phyloP scores from a whole-genome alignment of 23 tunicate genomes.

The Halocynthia roretzi region DNA sequence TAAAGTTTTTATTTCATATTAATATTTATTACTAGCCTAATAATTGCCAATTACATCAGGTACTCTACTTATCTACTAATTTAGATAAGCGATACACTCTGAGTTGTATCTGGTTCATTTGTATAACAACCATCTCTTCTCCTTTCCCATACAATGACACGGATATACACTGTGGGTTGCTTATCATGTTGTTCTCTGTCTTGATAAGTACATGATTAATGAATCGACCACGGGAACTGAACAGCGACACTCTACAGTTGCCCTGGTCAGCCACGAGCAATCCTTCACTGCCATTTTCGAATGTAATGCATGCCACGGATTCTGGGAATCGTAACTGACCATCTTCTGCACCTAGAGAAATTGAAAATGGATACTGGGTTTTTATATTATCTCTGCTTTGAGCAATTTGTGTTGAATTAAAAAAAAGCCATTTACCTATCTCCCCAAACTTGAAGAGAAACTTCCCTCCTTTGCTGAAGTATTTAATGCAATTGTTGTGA shows the following conservation, averaged over 20 bases:
- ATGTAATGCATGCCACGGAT: constrained; percentile 29
- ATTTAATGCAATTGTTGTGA: constrained; percentile 47
- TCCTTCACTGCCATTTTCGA: constrained; percentile 37
- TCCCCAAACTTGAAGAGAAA: constrained; percentile 39
- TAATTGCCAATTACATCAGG: not conserved
- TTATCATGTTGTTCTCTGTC: constrained; percentile 20
- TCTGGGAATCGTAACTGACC: constrained; percentile 47
- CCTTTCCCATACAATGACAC: constrained; percentile 12
- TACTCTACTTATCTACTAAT: not conserved
- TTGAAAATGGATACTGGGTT: not conserved
- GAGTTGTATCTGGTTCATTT: constrained; percentile 32
- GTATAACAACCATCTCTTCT: constrained; percentile 32
- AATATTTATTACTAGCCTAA: too few species aligned
- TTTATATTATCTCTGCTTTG: not conserved
- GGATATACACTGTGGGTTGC: constrained; percentile 31
- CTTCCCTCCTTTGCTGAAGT: constrained; percentile 38
- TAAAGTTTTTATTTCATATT: too few species aligned
- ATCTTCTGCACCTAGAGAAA: constrained; percentile 29
- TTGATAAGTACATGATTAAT: constrained; percentile 28
- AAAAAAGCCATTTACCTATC: constrained; percentile 23
- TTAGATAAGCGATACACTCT: constrained; percentile 27
- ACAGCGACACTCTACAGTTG: constrained; percentile 46
- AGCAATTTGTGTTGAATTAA: not conserved
- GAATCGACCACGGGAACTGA: constrained; percentile 32
- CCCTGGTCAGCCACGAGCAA: constrained; percentile 76